Conservation (phyloP, 1,140 invertebrate species). For the Cotesia vestalis region DNA sequence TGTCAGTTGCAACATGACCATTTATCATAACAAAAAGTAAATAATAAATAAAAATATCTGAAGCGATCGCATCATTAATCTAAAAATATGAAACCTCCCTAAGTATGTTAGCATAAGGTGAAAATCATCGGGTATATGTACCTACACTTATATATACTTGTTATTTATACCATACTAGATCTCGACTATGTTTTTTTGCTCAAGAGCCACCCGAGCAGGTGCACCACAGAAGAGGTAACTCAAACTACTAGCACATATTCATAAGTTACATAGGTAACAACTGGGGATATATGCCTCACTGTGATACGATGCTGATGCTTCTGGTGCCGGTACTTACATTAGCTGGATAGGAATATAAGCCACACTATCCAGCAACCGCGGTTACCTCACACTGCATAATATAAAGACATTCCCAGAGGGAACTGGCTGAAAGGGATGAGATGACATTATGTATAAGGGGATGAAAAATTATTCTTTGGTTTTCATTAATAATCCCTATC, state of each 20-base stretch:
- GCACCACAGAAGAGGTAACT: background rate
- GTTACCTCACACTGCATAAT: background rate
- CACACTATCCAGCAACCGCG: background rate
- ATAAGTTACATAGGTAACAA: background rate
- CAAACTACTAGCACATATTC: slow-evolving; percentile 11
- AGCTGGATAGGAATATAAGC: background rate
- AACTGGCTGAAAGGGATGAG: background rate
- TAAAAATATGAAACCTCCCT: background rate
- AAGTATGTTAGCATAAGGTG: slow-evolving; percentile 9
- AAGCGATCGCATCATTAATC: slow-evolving; percentile 13
- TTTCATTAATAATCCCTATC: too few relatives aligned
- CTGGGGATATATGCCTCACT: background rate
- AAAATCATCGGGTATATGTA: background rate
- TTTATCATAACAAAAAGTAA: slow-evolving; percentile 10
- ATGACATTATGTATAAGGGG: background rate
- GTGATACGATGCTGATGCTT: too few relatives aligned
- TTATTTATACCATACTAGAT: background rate
- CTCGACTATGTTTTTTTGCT: background rate
- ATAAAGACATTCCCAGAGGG: slow-evolving; percentile 16
- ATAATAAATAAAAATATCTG: slow-evolving; percentile 2
- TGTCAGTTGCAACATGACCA: slow-evolving; percentile 15
- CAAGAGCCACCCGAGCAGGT: slow-evolving; percentile 8
- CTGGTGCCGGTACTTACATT: too few relatives aligned
- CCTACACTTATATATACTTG: background rate
- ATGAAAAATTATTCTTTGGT: too few relatives aligned